Base-by-base conservation (phyloP, 2,113 vertebrate genomes). In the Hoplias malabaricus region DNA sequence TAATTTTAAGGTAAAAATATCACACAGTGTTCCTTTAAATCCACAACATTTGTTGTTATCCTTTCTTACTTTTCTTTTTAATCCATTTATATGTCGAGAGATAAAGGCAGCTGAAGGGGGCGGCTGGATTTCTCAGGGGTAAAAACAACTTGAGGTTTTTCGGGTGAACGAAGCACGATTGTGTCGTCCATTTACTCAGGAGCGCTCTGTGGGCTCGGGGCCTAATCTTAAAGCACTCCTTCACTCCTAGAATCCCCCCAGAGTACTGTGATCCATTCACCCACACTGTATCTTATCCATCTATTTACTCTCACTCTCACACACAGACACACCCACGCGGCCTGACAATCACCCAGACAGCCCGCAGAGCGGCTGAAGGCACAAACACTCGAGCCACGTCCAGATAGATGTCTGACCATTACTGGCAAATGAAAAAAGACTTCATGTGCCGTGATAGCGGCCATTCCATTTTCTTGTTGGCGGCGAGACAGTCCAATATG, bases 201-300 rank as follows among this genome's bases (percentile, higher is more conserved):
- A 46, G 46, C 48, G 43, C 67, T 70, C 29, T 23, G 27, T 23
- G 31, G 66, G 59, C 54, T 69, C 38, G 14, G 1, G 33, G 56
- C 33, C 67, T 63, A 70, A 78, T 78, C 75, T 78, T 48, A 70
- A 78, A 63, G 67, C 56, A 34, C 31, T 70, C 67, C 21, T 70
- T 63, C 59, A 36, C 33, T 63, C 56, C 59, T 21, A 0, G 56
- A 40, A 46, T 63, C 48, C 69, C 75, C 76, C 67, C 34, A 21
- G 76, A 71, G 76, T 29, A 63, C 67, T 40, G 11, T 33, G 27
- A 70, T 78, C 67, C 67, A 78, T 71, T 46, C 76, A 78, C 43
- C 38, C n/a, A 43, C 53, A 77, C 67, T 62, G 75, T 69, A 62
- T 77, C 75, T 78, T 50, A 70, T 78, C 42, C 75, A 78, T 78